phyloP scores from a whole-genome alignment of 1,140 invertebrate genomes.

The Lasioglossum albipes region DNA sequence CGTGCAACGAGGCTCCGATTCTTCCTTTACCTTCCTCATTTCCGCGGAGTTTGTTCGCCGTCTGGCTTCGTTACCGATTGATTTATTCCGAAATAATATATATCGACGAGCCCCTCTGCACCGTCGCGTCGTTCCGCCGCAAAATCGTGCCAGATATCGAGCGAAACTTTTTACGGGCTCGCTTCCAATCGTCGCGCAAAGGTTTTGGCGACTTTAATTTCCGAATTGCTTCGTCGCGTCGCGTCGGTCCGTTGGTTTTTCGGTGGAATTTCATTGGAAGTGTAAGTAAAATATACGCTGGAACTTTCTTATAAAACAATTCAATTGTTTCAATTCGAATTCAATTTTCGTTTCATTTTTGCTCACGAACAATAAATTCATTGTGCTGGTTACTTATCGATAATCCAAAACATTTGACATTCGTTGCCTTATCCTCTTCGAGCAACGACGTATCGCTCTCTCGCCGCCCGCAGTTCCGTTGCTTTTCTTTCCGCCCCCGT shows the following conservation, averaged over 20 bases:
- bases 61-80: constrained; percentile 7
- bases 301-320: too few species aligned
- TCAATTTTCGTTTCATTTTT: not conserved
- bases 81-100: constrained; percentile 24
- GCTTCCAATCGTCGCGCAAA: not conserved
- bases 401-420: not conserved
- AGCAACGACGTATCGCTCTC: not conserved
- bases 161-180: not conserved
- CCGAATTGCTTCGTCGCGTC: not conserved
- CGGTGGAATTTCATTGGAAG: too few species aligned
- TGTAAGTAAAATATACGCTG: too few species aligned
- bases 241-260: not conserved
- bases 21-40: too few species aligned
- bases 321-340: too few species aligned
- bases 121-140: constrained; percentile 14
- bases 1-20: too few species aligned
- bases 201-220: not conserved
- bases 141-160: constrained; percentile 21
- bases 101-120: constrained; percentile 9
- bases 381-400: too few species aligned
- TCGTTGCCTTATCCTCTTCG: not conserved
- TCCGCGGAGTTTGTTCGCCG: not conserved
- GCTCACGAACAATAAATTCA: too few species aligned
- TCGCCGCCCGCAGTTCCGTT: constrained; percentile 28
- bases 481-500: constrained; percentile 32